Percentiles rank a stretch among this genome's conserved stretches.
Conservation (phyloP, 1,140 invertebrate genomes). For the Saxidomus purpurata region DNA sequence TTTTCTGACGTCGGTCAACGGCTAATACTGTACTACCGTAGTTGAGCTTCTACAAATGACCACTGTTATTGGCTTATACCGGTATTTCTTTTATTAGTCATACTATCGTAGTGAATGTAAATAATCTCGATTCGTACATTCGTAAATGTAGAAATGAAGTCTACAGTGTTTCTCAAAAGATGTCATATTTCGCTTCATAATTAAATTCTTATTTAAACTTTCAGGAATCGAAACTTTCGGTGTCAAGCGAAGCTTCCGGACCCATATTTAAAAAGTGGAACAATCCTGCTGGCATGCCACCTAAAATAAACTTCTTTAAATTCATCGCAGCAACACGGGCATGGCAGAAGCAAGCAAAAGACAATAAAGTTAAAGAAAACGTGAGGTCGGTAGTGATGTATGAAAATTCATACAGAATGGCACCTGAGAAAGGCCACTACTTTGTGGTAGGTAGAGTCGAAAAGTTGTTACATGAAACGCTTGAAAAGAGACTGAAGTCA, state of each 20-base stretch:
- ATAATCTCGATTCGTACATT: no score
- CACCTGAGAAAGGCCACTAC: conserved; percentile 59
- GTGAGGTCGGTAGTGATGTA: neutral
- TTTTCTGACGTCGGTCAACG: no score
- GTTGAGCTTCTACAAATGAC: no score
- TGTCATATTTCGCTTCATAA: no score
- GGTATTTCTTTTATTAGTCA: no score
- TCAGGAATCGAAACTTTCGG: conserved; percentile 16
- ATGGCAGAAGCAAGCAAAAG: conserved; percentile 49
- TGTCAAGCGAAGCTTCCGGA: neutral
- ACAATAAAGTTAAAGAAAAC: neutral
- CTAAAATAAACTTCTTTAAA: conserved; percentile 62
- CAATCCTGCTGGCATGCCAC: neutral
- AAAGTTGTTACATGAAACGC: conserved; percentile 58
- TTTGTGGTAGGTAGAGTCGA: conserved; percentile 44
- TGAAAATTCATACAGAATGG: conserved; percentile 67
- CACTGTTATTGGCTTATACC: no score
- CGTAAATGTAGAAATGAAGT: no score
- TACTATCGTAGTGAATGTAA: no score
- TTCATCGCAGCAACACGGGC: conserved; percentile 44
- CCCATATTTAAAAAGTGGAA: neutral
- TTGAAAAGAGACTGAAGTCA: conserved; percentile 55
- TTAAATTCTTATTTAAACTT: neutral
- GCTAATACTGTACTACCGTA: no score
- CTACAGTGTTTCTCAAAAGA: no score